These are phyloP conservation scores for Balaenoptera acutorostrata DNA, from an alignment of 2,113 vertebrate species.

Conservation along the genomic window DNA sequence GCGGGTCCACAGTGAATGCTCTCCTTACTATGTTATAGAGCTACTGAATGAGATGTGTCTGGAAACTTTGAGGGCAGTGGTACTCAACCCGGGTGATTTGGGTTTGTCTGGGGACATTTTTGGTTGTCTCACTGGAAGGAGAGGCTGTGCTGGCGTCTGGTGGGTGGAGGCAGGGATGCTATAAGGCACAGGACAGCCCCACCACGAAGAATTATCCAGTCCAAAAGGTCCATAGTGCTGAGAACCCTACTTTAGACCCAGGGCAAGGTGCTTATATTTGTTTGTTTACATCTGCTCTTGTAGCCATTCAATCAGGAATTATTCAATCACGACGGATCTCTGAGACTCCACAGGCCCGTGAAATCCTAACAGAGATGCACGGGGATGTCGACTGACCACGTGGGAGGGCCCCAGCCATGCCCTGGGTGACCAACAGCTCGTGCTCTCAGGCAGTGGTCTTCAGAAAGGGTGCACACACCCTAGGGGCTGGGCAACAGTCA, in stretches of 20 bases:
- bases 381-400: background rate
- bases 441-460: background rate
- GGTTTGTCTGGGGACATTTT: background rate
- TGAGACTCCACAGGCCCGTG: background rate
- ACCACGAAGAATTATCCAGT: accelerated
- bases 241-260: background rate
- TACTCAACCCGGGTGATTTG: no score
- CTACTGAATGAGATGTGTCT: background rate
- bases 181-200: accelerated
- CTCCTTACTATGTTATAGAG: background rate
- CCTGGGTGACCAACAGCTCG: accelerated
- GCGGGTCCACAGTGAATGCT: no score
- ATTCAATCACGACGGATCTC: background rate
- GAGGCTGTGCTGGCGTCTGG: background rate
- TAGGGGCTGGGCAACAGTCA: background rate
- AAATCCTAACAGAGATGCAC: background rate
- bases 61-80: background rate
- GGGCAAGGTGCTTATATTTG: background rate
- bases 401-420: background rate
- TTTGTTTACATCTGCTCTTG: background rate
- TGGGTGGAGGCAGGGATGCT: background rate
- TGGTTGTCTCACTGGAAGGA: background rate
- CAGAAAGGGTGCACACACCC: background rate
- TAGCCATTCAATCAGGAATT: background rate
- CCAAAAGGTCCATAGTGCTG: background rate